Percentiles rank a stretch among this genome's conserved stretches.
These are phyloP conservation scores for Megathymus violae DNA, from an alignment of 1,140 invertebrate genomes.

Conservation along the genomic window DNA sequence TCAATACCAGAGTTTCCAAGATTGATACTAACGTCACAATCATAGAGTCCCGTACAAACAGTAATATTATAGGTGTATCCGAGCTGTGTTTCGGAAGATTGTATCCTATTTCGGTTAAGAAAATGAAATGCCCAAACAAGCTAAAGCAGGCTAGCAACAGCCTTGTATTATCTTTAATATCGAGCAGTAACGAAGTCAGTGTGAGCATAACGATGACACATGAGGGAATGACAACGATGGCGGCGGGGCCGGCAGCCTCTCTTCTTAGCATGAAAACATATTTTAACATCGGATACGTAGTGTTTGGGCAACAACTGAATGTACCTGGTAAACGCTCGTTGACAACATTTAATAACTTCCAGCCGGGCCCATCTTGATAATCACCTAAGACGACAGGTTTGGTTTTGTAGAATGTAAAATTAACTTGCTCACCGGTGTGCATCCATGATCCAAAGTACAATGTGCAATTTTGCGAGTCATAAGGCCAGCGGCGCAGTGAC, in stretches of 20 bases:
- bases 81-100: constrained; percentile 71
- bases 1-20: constrained; percentile 62
- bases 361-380: constrained; percentile 68
- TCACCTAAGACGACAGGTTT: constrained; percentile 59
- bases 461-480: constrained; percentile 83
- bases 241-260: constrained; percentile 68
- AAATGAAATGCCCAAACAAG: constrained; percentile 71
- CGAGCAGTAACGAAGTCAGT: constrained; percentile 59
- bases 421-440: constrained; percentile 85
- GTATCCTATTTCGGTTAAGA: constrained; percentile 70
- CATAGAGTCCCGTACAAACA: constrained; percentile 74
- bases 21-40: constrained; percentile 61
- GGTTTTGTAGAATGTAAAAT: constrained; percentile 74
- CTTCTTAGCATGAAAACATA: constrained; percentile 70
- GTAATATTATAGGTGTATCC: constrained; percentile 67
- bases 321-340: constrained; percentile 62
- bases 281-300: constrained; percentile 71
- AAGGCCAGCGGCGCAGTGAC: constrained; percentile 80
- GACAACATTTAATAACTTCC: constrained; percentile 58
- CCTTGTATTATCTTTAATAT: constrained; percentile 66
- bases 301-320: constrained; percentile 63
- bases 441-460: constrained; percentile 85
- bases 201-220: constrained; percentile 63
- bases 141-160: constrained; percentile 69
- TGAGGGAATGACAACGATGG: constrained; percentile 67